Evolutionary conservation across 2,888 invertebrate species (phyloP), one percentile per base, ranked within the genome.

Genomic region (Perizoma flavofasciatum): DNA sequence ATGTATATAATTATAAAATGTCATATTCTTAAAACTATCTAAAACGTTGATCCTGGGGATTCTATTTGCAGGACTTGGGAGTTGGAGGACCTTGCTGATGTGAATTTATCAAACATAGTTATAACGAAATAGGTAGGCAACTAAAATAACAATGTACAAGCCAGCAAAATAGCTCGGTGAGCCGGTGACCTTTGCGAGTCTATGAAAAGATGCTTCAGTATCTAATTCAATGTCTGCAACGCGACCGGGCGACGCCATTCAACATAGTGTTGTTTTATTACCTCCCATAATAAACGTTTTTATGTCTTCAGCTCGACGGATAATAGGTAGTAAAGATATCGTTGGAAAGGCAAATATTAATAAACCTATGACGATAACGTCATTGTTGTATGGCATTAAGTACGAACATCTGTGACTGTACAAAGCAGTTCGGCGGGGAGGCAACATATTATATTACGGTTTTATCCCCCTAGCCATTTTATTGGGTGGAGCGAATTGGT

Each of bases 191-290:
- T 46, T 56, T 47, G 37, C 37, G 37, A 37, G 33, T 49, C 44
- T 40, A 43, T 43, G 51, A 51, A 49, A 48, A 48, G 10, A 59
- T 34, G 39, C n/a, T 34, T 45, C 34, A 10, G 51, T 59, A 60
- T 48, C 32, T 50, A 49, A 53, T 56, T 61, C 49, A 56, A 49
- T 37, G 49, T 46, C 41, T 48, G 34, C 39, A 45, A 32, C 11
- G 55, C 59, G 62, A 41, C 61, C 4, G 44, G 5, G 52, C 53
- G 67, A 53, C 61, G 63, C 61, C 63, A 46, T 64, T 60, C 49
- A 49, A 66, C 66, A 44, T 53, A 34, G 33, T 11, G 37, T 35
- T 11, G 33, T 45, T 50, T 61, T 56, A 61, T 59, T 44, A 8
- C 53, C 6, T 35, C 34, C 53, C 41, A 46, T 61, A 56, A 53